phyloP scores from a whole-genome alignment of 1,140 invertebrate species.

The Dryas iulia region DNA sequence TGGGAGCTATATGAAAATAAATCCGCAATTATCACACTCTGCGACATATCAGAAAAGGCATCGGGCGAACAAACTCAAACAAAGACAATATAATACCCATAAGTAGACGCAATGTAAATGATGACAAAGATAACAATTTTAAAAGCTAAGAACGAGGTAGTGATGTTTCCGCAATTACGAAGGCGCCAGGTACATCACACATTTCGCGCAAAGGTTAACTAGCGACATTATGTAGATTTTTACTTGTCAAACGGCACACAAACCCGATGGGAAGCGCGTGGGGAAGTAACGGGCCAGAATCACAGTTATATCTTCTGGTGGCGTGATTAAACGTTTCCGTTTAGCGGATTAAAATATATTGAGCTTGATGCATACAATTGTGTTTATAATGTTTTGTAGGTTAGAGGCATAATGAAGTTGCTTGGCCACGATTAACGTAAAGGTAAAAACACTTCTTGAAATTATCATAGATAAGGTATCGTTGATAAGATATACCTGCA shows the following conservation, averaged over 20 bases:
- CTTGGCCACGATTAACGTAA: not conserved
- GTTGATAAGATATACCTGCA: not conserved
- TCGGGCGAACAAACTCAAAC: conserved; percentile 30
- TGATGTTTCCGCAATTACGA: conserved; percentile 57
- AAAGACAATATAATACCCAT: conserved; percentile 39
- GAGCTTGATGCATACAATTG: not conserved
- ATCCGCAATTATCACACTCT: conserved; percentile 31
- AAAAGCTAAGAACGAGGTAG: conserved; percentile 36
- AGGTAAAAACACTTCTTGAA: not conserved
- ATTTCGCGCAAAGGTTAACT: conserved; percentile 63
- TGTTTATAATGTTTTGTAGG: not conserved
- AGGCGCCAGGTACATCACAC: conserved; percentile 49
- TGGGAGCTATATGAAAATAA: conserved; percentile 29
- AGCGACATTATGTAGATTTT: conserved; percentile 61
- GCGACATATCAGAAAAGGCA: conserved; percentile 32
- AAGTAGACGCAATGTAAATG: conserved; percentile 37
- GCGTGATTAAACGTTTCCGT: conserved; percentile 25
- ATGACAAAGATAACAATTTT: conserved; percentile 52
- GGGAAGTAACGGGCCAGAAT: conserved; percentile 41
- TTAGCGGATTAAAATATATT: conserved; percentile 24
- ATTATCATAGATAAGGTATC: not conserved
- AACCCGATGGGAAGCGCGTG: conserved; percentile 43
- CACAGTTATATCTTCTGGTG: conserved; percentile 23
- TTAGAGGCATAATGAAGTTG: not conserved
- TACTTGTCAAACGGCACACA: conserved; percentile 48